Evolutionary conservation across 2,888 invertebrate species (phyloP), one percentile per base, ranked within the genome.

Genomic region (Harmothoe impar): DNA sequence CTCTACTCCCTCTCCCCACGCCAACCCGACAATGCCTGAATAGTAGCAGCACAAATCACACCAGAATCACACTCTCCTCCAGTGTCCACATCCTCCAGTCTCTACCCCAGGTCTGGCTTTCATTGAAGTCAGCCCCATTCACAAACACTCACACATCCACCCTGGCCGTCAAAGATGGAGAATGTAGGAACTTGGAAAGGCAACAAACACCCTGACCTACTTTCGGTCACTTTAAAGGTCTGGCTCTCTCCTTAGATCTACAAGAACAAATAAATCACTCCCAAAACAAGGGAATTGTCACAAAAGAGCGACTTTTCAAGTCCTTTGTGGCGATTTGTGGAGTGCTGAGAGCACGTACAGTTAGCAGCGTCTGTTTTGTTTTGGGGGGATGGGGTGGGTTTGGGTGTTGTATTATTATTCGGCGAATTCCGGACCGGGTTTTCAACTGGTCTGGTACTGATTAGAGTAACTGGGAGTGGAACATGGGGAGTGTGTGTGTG

Each of bases 271-370:
- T 62, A 62, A 62, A 62, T 62, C n/a, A 15, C 62, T 20, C 23
- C 62, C 23, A n/a, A 62, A 62, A 62, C 62, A 62, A n/a, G 62
- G n/a, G 62, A 62, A 20, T 62, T 62, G 62, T 62, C 62, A n/a
- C 62, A 62, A 62, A 62, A 62, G 62, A 62, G 62, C 62, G 15
- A 62, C 62, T 62, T 52, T 62, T 62, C 62, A 62, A 62, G 62
- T 15, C 62, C 62, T 62, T 62, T 62, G 62, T 62, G 20, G 62
- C 20, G 62, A 62, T 20, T 62, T 62, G 20, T 3, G 20, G 23
- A n/a, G 62, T n/a, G 62, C 12, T 62, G 62, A 20, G 20, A 62
- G 62, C 23, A 20, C 20, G 62, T 1, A 62, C 62, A 20, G n/a
- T 20, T 1, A n/a, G 62, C n/a, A 62, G 62, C 15, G 20, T 62